Conservation (phyloP, 92 coral and sea anemone species). For the Nematostella vectensis region DNA sequence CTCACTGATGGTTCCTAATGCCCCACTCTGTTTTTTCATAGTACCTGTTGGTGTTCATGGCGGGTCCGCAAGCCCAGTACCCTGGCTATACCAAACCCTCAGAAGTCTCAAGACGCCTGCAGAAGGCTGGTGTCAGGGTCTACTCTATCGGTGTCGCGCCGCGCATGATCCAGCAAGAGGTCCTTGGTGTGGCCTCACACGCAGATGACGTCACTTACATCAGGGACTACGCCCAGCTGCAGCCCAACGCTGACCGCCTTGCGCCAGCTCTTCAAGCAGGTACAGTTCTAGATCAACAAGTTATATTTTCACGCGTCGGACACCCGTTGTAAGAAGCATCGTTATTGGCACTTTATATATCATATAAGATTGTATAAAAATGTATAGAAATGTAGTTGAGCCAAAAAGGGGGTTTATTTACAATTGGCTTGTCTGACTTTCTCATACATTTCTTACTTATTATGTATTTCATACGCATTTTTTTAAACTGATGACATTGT, state of each 20-base stretch:
- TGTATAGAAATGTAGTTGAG: too few relatives aligned
- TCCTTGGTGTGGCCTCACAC: slow-evolving; percentile 4
- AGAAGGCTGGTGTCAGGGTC: slow-evolving; percentile 11
- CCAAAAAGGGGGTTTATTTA: too few relatives aligned
- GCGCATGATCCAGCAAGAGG: slow-evolving; percentile 10
- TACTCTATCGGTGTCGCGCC: slow-evolving; percentile 16
- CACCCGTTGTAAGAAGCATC: too few relatives aligned
- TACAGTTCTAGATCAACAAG: not conserved
- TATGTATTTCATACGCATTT: too few relatives aligned
- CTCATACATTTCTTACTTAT: too few relatives aligned
- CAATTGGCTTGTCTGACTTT: too few relatives aligned
- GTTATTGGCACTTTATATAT: too few relatives aligned
- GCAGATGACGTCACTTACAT: slow-evolving; percentile 19
- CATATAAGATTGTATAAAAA: too few relatives aligned
- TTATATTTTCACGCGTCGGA: too few relatives aligned
- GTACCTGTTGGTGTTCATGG: slow-evolving; percentile 17
- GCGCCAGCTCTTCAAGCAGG: slow-evolving; percentile 15
- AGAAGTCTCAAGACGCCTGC: slow-evolving; percentile 6
- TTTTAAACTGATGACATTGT: not conserved
- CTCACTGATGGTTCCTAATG: too few relatives aligned
- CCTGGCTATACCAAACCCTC: not conserved
- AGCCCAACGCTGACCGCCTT: slow-evolving; percentile 9
- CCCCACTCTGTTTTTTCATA: not conserved
- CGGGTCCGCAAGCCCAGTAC: slow-evolving; percentile 19
- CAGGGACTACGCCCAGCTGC: slow-evolving; percentile 5